Percentiles rank a stretch among this genome's conserved stretches.
Evolutionary conservation across 2,888 invertebrate genomes (phyloP).

Genomic region (Celastrina argiolus): DNA sequence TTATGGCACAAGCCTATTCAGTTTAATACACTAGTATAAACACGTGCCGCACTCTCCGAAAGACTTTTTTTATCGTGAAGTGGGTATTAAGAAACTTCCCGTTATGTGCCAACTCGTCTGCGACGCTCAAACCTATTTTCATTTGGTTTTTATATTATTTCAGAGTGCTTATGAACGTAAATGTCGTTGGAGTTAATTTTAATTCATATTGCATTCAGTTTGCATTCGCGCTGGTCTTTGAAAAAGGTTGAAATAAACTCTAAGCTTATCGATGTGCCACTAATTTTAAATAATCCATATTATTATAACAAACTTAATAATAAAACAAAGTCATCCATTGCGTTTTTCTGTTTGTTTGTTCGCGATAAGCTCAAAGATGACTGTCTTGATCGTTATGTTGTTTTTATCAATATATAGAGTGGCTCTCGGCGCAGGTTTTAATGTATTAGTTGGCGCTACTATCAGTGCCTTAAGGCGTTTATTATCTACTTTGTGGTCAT

Average conservation of each 20-base stretch:
- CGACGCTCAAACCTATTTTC: slow-evolving; percentile 25
- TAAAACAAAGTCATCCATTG: no score
- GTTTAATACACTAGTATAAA: slow-evolving; percentile 2
- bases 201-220: not conserved
- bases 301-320: no score
- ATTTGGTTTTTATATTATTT: slow-evolving; percentile 14
- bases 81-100: slow-evolving; percentile 31
- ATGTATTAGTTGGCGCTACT: no score
- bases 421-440: no score
- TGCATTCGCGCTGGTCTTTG: not conserved
- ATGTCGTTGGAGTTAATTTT: not conserved
- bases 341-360: not conserved
- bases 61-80: slow-evolving; percentile 30
- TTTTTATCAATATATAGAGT: no score
- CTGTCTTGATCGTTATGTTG: no score
- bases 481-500: no score
- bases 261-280: not conserved
- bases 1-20: not conserved
- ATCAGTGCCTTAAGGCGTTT: no score
- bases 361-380: no score
- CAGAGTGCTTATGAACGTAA: slow-evolving; percentile 2
- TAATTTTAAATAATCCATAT: no score
- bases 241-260: not conserved
- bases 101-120: slow-evolving; percentile 24
- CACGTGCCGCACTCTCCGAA: not conserved